phyloP scores from a whole-genome alignment of 2,113 vertebrate genomes.

The Pelodiscus sinensis region DNA sequence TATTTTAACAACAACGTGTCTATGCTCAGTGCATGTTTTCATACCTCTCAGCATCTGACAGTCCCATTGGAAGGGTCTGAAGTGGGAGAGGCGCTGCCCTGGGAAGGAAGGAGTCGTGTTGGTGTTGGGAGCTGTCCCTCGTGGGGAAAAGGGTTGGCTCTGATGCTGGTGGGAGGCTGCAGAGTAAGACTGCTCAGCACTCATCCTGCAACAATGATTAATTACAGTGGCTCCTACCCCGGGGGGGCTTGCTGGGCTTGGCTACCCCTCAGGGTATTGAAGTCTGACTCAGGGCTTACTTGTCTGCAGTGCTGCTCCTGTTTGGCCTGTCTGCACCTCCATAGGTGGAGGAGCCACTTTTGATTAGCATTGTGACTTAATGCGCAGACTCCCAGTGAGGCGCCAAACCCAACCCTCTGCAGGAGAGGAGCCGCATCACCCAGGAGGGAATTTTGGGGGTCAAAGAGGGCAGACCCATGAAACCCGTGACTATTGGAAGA shows the following conservation, averaged over 20 bases:
- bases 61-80: too few species aligned
- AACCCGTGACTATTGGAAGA: too few species aligned
- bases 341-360: neutral
- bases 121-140: too few species aligned
- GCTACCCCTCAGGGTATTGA: neutral
- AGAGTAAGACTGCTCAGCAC: neutral
- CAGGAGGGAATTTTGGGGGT: neutral
- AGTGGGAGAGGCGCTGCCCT: too few species aligned
- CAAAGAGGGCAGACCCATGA: too few species aligned
- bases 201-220: too few species aligned
- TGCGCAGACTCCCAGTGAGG: neutral
- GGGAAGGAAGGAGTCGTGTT: too few species aligned
- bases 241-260: neutral
- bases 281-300: neutral
- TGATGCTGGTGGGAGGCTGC: neutral
- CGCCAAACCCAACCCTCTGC: neutral
- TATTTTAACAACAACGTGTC: too few species aligned
- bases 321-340: neutral
- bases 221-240: too few species aligned
- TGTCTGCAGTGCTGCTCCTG: neutral
- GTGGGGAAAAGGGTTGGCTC: too few species aligned
- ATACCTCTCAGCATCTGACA: too few species aligned
- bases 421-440: neutral
- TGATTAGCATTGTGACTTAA: neutral
- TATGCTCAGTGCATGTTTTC: too few species aligned